Conservation (phyloP, 2,888 invertebrate species). For the Erebia palarica region DNA sequence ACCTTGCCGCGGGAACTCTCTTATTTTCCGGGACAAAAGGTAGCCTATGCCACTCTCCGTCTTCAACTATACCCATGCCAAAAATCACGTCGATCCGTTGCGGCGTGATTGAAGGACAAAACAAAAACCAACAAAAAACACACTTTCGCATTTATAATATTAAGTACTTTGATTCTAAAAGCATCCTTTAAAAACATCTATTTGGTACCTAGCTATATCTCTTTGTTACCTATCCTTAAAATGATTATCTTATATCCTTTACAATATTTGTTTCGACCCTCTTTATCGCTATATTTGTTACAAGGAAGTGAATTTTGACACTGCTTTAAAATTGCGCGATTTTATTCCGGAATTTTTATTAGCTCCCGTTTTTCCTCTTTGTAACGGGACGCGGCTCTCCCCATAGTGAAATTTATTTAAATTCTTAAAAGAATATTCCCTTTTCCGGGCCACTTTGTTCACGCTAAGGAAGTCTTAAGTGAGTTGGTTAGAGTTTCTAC, state of each 20-base stretch:
- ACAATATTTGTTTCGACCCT: conserved; percentile 12
- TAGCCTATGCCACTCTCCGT: too few relatives aligned
- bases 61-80: too few relatives aligned
- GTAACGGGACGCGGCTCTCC: conserved; percentile 68
- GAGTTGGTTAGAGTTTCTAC: conserved; percentile 56
- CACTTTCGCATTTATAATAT: too few relatives aligned
- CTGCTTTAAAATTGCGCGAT: conserved; percentile 64
- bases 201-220: too few relatives aligned
- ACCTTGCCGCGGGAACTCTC: too few relatives aligned
- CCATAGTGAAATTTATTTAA: conserved; percentile 75
- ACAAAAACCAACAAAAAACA: too few relatives aligned
- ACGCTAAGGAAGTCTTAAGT: conserved; percentile 60
- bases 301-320: conserved; percentile 55
- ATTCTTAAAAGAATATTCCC: conserved; percentile 69
- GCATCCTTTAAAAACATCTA: too few relatives aligned
- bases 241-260: conserved; percentile 25
- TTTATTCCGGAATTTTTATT: conserved; percentile 72
- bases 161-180: too few relatives aligned
- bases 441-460: conserved; percentile 43
- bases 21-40: too few relatives aligned
- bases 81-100: too few relatives aligned
- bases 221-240: too few relatives aligned
- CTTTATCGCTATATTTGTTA: conserved; percentile 44
- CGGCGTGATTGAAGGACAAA: too few relatives aligned
- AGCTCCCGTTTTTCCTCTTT: conserved; percentile 65